Evolutionary conservation across 2,797 vertebrate species (phyloP).

Genomic region (Hephaestus fuliginosus): DNA sequence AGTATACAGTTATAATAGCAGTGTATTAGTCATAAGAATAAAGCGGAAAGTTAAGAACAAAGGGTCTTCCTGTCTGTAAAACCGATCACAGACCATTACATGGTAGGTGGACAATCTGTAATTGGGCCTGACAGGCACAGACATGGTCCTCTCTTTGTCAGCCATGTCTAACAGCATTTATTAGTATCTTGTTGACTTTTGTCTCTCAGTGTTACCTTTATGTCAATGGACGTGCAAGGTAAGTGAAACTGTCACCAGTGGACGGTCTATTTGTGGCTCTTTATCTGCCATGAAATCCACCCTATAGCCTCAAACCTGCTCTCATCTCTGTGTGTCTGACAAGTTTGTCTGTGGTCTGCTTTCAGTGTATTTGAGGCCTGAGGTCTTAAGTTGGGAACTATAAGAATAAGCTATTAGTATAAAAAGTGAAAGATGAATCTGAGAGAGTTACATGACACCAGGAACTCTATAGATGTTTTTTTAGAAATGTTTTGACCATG

Average conservation of each 20-base stretch:
- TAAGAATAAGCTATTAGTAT: background rate
- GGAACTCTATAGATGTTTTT: conserved; percentile 27
- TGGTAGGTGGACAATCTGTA: conserved; percentile 34
- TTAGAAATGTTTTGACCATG: conserved; percentile 26
- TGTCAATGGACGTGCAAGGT: conserved; percentile 69
- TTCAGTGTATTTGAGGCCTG: conserved; percentile 57
- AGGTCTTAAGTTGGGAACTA: conserved; percentile 48
- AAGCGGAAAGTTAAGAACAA: conserved; percentile 33
- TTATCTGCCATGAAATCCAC: conserved; percentile 56
- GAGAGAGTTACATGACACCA: conserved; percentile 33
- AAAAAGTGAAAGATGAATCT: conserved; percentile 45
- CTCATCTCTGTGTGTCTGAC: conserved; percentile 54
- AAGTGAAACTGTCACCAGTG: conserved; percentile 76
- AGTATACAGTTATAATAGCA: background rate
- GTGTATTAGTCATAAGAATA: conserved; percentile 8
- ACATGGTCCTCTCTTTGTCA: conserved; percentile 64
- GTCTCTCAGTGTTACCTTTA: conserved; percentile 74
- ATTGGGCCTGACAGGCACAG: conserved; percentile 62
- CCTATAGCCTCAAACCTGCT: conserved; percentile 34
- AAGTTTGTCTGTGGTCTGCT: conserved; percentile 71
- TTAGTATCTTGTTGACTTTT: conserved; percentile 78
- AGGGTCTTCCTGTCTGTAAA: conserved; percentile 29
- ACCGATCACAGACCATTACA: conserved; percentile 54
- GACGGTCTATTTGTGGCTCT: conserved; percentile 59
- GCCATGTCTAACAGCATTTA: conserved; percentile 75